A percentile compares a stretch with the other conserved stretches of the same genome.
Conservation (phyloP, 2,888 invertebrate genomes). For the Parascotia fuliginaria region DNA sequence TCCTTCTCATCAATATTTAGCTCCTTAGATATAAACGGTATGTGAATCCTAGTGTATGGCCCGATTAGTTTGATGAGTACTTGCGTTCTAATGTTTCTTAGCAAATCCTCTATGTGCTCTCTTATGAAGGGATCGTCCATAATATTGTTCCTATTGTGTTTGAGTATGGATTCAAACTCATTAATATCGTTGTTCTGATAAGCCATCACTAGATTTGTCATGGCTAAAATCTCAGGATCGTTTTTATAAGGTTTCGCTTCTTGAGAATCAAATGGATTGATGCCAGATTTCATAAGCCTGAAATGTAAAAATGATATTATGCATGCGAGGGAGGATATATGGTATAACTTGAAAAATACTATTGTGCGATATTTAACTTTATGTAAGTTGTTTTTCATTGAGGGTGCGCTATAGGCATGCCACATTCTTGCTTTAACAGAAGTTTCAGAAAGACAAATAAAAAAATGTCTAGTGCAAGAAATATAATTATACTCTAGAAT, state of each 20-base stretch:
- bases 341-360: too few species aligned
- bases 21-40: constrained; percentile 98
- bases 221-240: constrained; percentile 99
- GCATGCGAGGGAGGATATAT: too few species aligned
- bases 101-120: constrained; percentile 98
- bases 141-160: constrained; percentile 95
- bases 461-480: too few species aligned
- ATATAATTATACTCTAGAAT: too few species aligned
- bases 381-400: too few species aligned
- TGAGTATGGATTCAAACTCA: constrained; percentile 98
- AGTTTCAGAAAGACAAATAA: too few species aligned
- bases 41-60: constrained; percentile 98
- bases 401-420: too few species aligned
- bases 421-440: too few species aligned
- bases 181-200: constrained; percentile 99
- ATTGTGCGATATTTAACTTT: too few species aligned
- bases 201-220: constrained; percentile 98
- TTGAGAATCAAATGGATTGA: constrained; percentile 99
- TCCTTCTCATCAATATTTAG: constrained; percentile 97
- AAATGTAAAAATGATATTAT: not conserved
- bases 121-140: constrained; percentile 99
- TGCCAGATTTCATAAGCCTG: constrained; percentile 99
- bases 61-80: constrained; percentile 98
- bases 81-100: constrained; percentile 98
- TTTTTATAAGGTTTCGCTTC: constrained; percentile 99